These are phyloP conservation scores for Listronotus bonariensis DNA, from an alignment of 1,140 invertebrate genomes.

Conservation along the genomic window DNA sequence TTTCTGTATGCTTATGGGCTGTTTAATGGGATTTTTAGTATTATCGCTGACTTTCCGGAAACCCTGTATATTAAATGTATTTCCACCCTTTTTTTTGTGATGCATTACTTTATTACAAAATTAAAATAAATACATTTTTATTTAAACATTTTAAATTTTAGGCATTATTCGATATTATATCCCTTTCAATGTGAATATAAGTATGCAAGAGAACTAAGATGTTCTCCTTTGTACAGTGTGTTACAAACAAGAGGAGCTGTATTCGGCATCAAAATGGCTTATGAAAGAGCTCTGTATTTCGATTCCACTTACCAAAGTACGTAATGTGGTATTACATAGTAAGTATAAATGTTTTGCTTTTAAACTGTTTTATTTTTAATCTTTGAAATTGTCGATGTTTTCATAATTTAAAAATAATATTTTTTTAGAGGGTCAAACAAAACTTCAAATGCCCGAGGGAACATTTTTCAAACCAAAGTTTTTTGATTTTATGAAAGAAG, in stretches of 20 bases:
- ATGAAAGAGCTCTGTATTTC: slow-evolving; percentile 74
- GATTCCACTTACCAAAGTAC: slow-evolving; percentile 60
- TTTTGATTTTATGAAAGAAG: slow-evolving; percentile 74
- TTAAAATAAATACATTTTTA: too few species aligned
- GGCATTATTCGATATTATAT: slow-evolving; percentile 68
- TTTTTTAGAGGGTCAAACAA: slow-evolving; percentile 54
- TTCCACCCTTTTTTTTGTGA: too few species aligned
- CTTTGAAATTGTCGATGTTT: slow-evolving; percentile 1
- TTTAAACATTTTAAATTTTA: slow-evolving; percentile 37
- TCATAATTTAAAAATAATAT: neutral
- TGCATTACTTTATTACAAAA: too few species aligned
- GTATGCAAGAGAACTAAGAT: slow-evolving; percentile 72
- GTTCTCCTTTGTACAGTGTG: slow-evolving; percentile 78
- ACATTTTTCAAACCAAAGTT: slow-evolving; percentile 76
- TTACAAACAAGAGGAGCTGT: slow-evolving; percentile 76
- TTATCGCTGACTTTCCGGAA: too few species aligned
- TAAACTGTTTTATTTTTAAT: slow-evolving; percentile 14
- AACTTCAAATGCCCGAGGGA: slow-evolving; percentile 61
- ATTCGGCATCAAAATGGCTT: slow-evolving; percentile 86
- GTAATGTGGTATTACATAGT: neutral
- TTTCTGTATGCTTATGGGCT: too few species aligned
- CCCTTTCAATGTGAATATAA: slow-evolving; percentile 68
- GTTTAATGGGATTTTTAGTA: too few species aligned
- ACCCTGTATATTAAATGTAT: too few species aligned
- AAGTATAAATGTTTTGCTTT: slow-evolving; percentile 19